Evolutionary conservation across 2,113 vertebrate species (phyloP), one percentile per base, ranked within the genome.

Genomic region (Micromys minutus): DNA sequence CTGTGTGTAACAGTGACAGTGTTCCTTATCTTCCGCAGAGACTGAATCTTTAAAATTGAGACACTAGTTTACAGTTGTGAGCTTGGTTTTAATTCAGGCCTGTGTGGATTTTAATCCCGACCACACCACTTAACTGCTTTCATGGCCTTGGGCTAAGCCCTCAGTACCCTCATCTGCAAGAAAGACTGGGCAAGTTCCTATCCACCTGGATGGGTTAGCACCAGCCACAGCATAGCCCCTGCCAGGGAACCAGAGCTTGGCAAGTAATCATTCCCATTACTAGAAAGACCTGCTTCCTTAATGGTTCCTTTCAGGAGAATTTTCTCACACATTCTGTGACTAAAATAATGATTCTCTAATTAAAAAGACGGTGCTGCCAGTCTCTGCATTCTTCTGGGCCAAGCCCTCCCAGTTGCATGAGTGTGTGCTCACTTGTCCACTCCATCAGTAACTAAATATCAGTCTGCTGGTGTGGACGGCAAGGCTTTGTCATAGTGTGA

Each of bases 281-380:
- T 24, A 57, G 69, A 1, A 61, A 94, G 86, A 55, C 13, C 6
- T 67, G 45, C 55, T 93, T 81, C 61, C 36, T 95, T 96, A 47
- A 76, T 19, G 45, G 67, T 93, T 80, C 59, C 29, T 95, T 96
- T 47, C 72, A 31, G 57, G 36, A 34, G 42, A 61, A 77, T 81
- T 88, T 50, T 42, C 71, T 59, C 13, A 89, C 0, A n/a, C 1
- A 52, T 79, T 83, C 52, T 72, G 52, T 77, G 47, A 76, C 80
- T 83, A 87, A 92, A 97, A 86, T 77, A 65, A 67, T 61, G 36
- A 87, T 69, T 94, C 24, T 67, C 57, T n/a, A 77, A 47, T 47
- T 74, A 50, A n/a, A 84, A 3, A 83, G 15, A 67, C n/a, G 81
- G 36, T 21, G 4, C 45, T 63, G 45, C 89, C 59, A 90, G 24